These are phyloP conservation scores for Eurystomus gularis DNA, from an alignment of 2,113 vertebrate species.

Conservation along the genomic window DNA sequence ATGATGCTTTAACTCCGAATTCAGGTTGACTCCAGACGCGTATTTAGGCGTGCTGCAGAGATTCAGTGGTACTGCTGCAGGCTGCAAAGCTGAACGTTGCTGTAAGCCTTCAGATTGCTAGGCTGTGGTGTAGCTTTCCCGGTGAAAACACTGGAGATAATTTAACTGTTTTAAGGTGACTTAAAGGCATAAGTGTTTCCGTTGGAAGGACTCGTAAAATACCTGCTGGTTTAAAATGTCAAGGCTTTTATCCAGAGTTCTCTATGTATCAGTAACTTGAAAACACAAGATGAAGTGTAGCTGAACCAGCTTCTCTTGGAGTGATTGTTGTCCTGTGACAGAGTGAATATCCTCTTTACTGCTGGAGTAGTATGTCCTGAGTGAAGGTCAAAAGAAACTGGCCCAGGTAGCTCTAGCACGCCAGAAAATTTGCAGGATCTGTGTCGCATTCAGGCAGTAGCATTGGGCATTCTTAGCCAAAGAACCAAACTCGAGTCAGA, in stretches of 20 bases:
- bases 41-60: not conserved
- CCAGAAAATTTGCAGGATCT: not conserved
- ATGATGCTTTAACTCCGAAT: not conserved
- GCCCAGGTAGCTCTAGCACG: not conserved
- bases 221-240: not conserved
- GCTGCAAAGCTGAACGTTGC: not conserved
- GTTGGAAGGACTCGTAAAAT: not conserved
- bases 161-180: not conserved
- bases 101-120: not conserved
- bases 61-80: not conserved
- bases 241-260: not conserved
- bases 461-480: not conserved
- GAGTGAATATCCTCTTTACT: not conserved
- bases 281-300: not conserved
- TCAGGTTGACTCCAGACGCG: not conserved
- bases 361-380: not conserved
- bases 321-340: not conserved
- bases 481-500: not conserved
- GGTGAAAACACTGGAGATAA: not conserved
- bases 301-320: not conserved
- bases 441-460: not conserved
- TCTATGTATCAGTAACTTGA: not conserved
- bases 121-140: too few species aligned
- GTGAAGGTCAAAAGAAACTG: not conserved
- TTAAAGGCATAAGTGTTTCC: not conserved